Conservation (phyloP, 2,797 vertebrate genomes). For the Labeo calbasu region DNA sequence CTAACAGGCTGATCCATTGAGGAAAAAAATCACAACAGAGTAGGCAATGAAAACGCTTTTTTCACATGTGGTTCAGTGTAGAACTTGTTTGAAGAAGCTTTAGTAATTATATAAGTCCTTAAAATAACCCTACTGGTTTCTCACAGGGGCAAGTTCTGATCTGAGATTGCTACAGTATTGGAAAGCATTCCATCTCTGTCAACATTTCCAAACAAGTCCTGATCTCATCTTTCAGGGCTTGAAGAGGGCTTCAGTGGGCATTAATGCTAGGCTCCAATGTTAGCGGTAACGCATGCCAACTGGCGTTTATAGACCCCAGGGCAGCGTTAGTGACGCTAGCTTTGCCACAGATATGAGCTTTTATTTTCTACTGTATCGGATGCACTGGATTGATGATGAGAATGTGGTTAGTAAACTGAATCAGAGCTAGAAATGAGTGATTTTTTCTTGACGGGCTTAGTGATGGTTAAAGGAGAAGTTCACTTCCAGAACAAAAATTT, state of each 20-base stretch:
- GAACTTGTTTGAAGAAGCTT: background rate
- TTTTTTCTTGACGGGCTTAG: background rate
- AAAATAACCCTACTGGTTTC: conserved; percentile 79
- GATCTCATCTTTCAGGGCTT: conserved; percentile 65
- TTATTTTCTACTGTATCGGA: conserved; percentile 57
- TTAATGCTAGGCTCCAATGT: conserved; percentile 42
- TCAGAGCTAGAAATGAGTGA: background rate
- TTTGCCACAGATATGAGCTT: conserved; percentile 61
- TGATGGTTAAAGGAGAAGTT: background rate
- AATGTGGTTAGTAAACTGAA: background rate
- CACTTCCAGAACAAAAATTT: too few relatives aligned
- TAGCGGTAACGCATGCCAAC: conserved; percentile 55
- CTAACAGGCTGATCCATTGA: conserved; percentile 8
- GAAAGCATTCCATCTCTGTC: conserved; percentile 32
- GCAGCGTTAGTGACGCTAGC: conserved; percentile 65
- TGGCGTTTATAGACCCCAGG: conserved; percentile 67
- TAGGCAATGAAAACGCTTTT: background rate
- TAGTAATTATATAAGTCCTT: conserved; percentile 60
- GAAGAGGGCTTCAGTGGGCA: conserved; percentile 52
- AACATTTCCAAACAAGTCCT: conserved; percentile 62
- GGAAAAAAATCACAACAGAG: background rate
- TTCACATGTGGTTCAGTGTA: background rate
- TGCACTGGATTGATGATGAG: conserved; percentile 40
- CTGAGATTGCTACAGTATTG: background rate
- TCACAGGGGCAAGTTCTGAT: conserved; percentile 70